A percentile compares a stretch with the other conserved stretches of the same genome.
These are phyloP conservation scores for human (Homo sapiens) DNA, from an alignment of 2,113 vertebrate genomes.

Conservation along the genomic window GRCh38 chr3:7989501-7990000, in stretches of 20 bases:
- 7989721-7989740: neutral
- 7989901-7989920: neutral
- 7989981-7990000: neutral
- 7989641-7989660: neutral
- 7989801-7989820: neutral
- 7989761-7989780: neutral
- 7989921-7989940: neutral
- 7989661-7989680: neutral
- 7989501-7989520: neutral
- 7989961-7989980: neutral
- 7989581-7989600: neutral
- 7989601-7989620: neutral
- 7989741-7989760: neutral
- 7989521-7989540: neutral
- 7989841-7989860: neutral
- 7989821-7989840: fast-evolving
- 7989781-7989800: neutral
- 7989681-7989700: neutral
- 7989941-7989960: neutral
- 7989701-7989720: neutral
- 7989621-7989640: neutral
- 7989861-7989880: neutral
- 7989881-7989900: neutral
- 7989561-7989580: neutral
- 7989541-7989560: neutral